These are phyloP conservation scores for Cyclura pinguis DNA, from an alignment of 2,797 vertebrate genomes.

Conservation along the genomic window DNA sequence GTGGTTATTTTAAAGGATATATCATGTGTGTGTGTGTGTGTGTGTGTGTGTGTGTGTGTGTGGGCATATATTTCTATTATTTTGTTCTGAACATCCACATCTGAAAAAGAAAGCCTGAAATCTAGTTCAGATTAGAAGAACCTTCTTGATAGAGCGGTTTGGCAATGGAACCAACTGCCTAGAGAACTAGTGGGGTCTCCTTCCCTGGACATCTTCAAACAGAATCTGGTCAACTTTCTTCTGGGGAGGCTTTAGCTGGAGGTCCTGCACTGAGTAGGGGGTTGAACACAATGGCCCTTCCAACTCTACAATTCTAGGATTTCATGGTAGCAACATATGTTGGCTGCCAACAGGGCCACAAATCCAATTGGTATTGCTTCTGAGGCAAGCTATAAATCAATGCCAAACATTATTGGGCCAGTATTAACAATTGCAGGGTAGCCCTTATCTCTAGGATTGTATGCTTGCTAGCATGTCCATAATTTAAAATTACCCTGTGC, in stretches of 20 bases:
- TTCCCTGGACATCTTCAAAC: no score
- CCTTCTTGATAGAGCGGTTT: no score
- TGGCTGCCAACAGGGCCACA: not conserved
- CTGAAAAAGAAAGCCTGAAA: not conserved
- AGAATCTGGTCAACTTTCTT: no score
- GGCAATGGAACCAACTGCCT: no score
- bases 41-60: no score
- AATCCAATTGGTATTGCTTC: not conserved
- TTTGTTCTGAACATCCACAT: not conserved
- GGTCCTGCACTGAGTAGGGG: no score
- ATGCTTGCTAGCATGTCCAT: not conserved
- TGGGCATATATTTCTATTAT: not conserved
- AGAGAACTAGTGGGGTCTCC: no score
- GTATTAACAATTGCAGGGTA: not conserved
- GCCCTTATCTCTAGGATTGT: not conserved
- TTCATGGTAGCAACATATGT: not conserved
- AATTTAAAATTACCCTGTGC: not conserved
- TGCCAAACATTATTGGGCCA: not conserved
- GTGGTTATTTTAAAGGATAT: no score
- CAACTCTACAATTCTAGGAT: no score
- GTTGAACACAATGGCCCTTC: no score
- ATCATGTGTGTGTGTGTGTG: no score
- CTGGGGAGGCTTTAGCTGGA: no score
- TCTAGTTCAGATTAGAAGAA: not conserved
- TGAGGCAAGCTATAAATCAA: not conserved